These are phyloP conservation scores for Sigmodon hispidus DNA, from an alignment of 2,113 vertebrate species.

Conservation along the genomic window DNA sequence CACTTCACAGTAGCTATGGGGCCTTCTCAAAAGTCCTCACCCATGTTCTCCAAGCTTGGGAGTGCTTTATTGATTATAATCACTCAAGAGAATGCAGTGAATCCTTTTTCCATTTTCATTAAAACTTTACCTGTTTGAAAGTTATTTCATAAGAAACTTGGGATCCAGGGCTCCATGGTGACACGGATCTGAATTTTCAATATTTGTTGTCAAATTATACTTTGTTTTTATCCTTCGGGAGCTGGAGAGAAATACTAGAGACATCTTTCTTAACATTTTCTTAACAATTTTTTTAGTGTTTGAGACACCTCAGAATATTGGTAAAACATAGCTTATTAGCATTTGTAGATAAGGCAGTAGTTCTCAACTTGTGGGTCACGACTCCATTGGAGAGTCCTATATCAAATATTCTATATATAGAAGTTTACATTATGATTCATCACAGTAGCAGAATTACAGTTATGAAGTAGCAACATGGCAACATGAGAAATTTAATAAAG, in stretches of 20 bases:
- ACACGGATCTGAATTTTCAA: neutral
- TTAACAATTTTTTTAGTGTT: slow-evolving; percentile 14
- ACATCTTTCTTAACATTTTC: slow-evolving; percentile 15
- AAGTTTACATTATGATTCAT: neutral
- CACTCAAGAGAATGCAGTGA: neutral
- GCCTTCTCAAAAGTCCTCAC: slow-evolving; percentile 13
- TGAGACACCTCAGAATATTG: neutral
- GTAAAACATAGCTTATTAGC: neutral
- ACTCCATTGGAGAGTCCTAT: too few species aligned
- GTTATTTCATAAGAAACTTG: slow-evolving; percentile 12
- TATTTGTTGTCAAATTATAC: neutral
- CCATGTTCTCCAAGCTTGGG: neutral
- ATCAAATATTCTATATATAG: neutral
- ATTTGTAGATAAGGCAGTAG: neutral
- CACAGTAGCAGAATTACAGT: neutral
- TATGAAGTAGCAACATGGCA: neutral
- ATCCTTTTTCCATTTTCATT: slow-evolving; percentile 55
- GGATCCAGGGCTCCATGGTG: neutral
- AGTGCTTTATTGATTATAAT: neutral
- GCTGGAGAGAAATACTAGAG: neutral
- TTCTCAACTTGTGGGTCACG: neutral
- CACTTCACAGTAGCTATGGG: neutral
- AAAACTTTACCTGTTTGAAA: slow-evolving; percentile 52
- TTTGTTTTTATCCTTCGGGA: slow-evolving; percentile 16
- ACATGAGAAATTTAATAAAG: neutral